phyloP scores from a whole-genome alignment of 2,797 vertebrate species.

The Sciurus carolinensis region DNA sequence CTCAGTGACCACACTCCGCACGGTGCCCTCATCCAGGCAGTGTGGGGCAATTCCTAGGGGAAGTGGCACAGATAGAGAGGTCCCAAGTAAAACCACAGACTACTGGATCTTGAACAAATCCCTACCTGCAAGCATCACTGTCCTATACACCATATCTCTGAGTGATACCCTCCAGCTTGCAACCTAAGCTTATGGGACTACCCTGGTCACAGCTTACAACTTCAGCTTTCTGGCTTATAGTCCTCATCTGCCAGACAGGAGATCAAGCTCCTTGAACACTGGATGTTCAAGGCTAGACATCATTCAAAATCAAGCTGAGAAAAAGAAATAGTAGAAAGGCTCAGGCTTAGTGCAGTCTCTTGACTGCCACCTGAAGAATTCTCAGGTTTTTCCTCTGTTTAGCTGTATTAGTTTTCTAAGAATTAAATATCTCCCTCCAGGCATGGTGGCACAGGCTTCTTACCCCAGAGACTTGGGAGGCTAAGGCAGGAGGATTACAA shows the following conservation, averaged over 20 bases:
- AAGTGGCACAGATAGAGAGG: slow-evolving; percentile 1
- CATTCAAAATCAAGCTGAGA: not conserved
- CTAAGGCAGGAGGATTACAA: no score
- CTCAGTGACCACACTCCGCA: slow-evolving; percentile 92
- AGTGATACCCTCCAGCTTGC: not conserved
- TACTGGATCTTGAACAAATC: not conserved
- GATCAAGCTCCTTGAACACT: not conserved
- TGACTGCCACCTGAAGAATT: not conserved
- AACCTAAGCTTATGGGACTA: not conserved
- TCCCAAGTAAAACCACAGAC: not conserved
- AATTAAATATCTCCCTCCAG: not conserved
- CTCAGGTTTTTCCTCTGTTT: not conserved
- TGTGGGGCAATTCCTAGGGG: slow-evolving; percentile 94
- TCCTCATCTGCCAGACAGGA: not conserved
- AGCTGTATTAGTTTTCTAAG: not conserved
- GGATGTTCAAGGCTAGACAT: not conserved
- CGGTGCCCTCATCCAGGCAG: slow-evolving; percentile 95
- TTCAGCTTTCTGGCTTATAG: not conserved
- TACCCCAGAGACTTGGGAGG: no score
- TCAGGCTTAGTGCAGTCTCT: not conserved
- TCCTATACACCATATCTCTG: accelerated
- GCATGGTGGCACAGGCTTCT: no score
- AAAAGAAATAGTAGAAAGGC: not conserved
- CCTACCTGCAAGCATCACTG: accelerated
- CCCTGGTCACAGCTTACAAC: no score